Percentiles rank a stretch among this genome's conserved stretches.
Evolutionary conservation across 2,113 vertebrate species (phyloP).

Genomic region (Erythrocercus mccallii): DNA sequence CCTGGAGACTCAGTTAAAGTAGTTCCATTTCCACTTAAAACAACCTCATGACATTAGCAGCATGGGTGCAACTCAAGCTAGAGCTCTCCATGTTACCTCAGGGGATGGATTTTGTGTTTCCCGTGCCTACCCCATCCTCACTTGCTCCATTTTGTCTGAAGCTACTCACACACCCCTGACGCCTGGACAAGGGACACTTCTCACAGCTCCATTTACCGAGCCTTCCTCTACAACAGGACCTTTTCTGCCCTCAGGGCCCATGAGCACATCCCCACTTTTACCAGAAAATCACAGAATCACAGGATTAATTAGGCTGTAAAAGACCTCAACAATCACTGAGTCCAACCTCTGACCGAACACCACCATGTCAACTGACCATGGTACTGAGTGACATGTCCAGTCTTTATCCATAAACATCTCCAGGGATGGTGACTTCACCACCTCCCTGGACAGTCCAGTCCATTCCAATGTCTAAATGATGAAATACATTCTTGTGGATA

Average conservation of each 20-base stretch:
- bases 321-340: neutral
- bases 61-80: neutral
- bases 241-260: neutral
- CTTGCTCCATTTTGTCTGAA: neutral
- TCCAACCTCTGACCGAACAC: neutral
- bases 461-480: neutral
- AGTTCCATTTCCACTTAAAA: neutral
- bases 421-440: neutral
- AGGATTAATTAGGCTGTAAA: neutral
- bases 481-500: neutral
- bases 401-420: neutral
- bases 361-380: neutral
- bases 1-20: neutral
- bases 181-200: neutral
- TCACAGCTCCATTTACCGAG: neutral
- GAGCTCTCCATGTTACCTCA: neutral
- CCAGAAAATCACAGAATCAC: neutral
- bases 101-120: neutral
- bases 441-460: neutral
- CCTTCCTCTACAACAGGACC: neutral
- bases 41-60: neutral
- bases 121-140: neutral
- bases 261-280: neutral
- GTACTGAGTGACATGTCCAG: neutral
- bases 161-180: accelerated